Base-by-base conservation (phyloP, 2,888 invertebrate genomes). In the Apotomis turbidana region DNA sequence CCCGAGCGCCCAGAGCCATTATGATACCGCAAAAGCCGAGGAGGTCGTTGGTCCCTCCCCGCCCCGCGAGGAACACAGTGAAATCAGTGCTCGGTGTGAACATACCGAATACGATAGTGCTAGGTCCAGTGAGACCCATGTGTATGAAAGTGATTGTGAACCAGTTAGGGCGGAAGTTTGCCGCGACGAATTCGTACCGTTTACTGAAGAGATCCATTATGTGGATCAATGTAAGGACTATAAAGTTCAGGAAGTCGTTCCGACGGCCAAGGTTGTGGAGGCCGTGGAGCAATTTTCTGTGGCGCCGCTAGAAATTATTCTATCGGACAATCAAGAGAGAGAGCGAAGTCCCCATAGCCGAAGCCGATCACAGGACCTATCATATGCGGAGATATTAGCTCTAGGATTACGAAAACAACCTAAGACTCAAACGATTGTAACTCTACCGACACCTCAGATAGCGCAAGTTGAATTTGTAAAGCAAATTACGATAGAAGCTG, bases 371-470 rank as follows among this genome's bases (percentile, higher is more conserved):
- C 95, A 83, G 94, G 97, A 94, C 75, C 93, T 95, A 79, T 96
- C 96, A 0, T 96, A 96, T 83, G 96, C 96, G 3, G 95, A 96
- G 88, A 95, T 96, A 82, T 90, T 96, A 79, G 95, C 96, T 55
- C 95, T 96, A 75, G 96, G 96, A 51, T 91, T 96, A 58, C 88
- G 89, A 12, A 90, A 85, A 73, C 90, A 88, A 70, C 77, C 84
- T 0, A 84, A 81, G 69, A 80, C 79, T 52, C 86, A 86, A 74
- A 83, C 78, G 69, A 81, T 90, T 66, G 83, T 82, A 6, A 75
- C 84, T 15, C 80, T 90, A 75, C 90, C 91, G 52, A 88, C 87
- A 81, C 87, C 91, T 73, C 92, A 91, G 76, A 85, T 87, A 51
- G 91, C 91, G 70, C 88, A 90, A 73, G 85, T 90, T 44, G 89